Evolutionary conservation across 2,888 invertebrate species (phyloP).

Genomic region (Anarsia innoxiella): DNA sequence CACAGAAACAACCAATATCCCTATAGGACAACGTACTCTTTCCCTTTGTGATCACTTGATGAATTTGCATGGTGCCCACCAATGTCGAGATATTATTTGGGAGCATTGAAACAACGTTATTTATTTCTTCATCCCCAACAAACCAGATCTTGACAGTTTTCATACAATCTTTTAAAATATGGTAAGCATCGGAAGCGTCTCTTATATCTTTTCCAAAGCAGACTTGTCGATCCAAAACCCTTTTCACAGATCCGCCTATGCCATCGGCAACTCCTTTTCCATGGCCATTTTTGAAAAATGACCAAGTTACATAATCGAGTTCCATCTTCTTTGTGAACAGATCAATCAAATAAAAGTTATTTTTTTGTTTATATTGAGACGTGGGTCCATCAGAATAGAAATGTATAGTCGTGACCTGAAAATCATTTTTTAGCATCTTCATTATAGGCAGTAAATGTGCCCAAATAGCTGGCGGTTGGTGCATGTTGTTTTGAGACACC

Average conservation of each 20-base stretch:
- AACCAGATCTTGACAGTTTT: slow-evolving; percentile 1
- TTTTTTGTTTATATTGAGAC: slow-evolving; percentile 19
- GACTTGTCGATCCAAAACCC: slow-evolving; percentile 12
- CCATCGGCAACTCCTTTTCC: slow-evolving; percentile 19
- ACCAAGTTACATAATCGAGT: slow-evolving; percentile 15
- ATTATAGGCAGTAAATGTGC: slow-evolving; percentile 18
- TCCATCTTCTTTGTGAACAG: slow-evolving; percentile 11
- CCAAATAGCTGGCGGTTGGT: no score
- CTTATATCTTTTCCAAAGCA: not conserved
- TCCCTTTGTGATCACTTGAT: slow-evolving; percentile 9
- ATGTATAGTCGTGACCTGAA: no score
- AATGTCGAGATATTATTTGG: no score
- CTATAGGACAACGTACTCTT: slow-evolving; percentile 11
- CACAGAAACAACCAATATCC: slow-evolving; percentile 13
- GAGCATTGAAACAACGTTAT: no score
- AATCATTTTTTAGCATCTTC: slow-evolving; percentile 9
- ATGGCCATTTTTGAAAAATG: slow-evolving; percentile 16
- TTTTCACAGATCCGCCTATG: slow-evolving; percentile 17
- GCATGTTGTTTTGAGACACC: no score
- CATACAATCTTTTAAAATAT: no score
- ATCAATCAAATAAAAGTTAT: slow-evolving; percentile 16
- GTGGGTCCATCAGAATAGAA: slow-evolving; percentile 21
- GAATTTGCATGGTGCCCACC: slow-evolving; percentile 15
- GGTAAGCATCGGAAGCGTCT: no score
- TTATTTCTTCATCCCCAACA: no score